Conservation (phyloP, 2,888 invertebrate species). For the Molanna angustata region DNA sequence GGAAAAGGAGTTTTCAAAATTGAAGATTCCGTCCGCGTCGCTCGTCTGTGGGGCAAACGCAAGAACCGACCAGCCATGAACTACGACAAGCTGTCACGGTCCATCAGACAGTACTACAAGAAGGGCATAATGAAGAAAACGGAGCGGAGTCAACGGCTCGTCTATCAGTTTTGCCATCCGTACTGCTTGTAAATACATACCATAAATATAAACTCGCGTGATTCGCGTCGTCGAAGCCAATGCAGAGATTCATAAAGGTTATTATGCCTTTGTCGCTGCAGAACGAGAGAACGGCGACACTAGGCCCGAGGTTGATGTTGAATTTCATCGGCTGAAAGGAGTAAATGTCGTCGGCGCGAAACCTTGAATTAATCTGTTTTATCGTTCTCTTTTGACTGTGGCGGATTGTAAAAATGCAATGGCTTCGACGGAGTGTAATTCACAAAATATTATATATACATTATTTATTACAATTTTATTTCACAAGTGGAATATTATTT, state of each 20-base stretch:
- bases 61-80: conserved; percentile 99
- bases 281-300: conserved; percentile 4
- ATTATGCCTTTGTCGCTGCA: neutral
- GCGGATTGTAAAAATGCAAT: no score
- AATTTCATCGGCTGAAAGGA: conserved; percentile 15
- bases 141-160: conserved; percentile 94
- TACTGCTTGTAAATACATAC: conserved; percentile 79
- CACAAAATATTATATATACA: neutral
- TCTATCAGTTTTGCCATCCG: conserved; percentile 98
- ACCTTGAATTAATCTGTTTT: conserved; percentile 20
- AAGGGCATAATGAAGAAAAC: conserved; percentile 99
- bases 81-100: conserved; percentile 97
- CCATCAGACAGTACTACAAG: conserved; percentile 98
- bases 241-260: no score
- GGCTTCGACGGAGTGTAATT: conserved; percentile 8
- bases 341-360: conserved; percentile 14
- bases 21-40: conserved; percentile 96
- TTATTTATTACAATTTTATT: conserved; percentile 2
- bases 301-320: conserved; percentile 15
- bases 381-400: no score
- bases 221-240: no score
- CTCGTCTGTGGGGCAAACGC: conserved; percentile 95
- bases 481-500: neutral
- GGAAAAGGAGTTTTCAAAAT: conserved; percentile 96
- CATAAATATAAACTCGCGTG: no score